These are phyloP conservation scores for Lampropteryx suffumata DNA, from an alignment of 2,888 invertebrate genomes.

Conservation along the genomic window DNA sequence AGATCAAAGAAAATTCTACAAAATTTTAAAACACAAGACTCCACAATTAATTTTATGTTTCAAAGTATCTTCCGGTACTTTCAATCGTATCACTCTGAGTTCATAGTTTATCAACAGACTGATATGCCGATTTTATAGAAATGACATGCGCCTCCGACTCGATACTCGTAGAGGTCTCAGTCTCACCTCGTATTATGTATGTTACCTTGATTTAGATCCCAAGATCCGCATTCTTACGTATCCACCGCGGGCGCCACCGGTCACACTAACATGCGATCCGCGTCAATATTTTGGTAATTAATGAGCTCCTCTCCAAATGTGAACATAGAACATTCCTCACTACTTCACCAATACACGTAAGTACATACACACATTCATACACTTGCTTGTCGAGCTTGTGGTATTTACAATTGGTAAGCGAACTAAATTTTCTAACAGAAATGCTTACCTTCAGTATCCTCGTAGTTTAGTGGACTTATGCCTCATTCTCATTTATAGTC, in stretches of 20 bases:
- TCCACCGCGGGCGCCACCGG: conserved; percentile 66
- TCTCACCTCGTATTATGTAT: conserved; percentile 48
- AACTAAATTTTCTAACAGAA: conserved; percentile 17
- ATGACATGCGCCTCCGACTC: conserved; percentile 41
- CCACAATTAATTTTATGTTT: not conserved
- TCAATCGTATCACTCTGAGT: not conserved
- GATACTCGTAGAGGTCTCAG: conserved; percentile 40
- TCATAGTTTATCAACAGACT: conserved; percentile 19
- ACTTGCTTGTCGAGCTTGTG: conserved; percentile 26
- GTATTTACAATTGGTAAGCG: too few species aligned
- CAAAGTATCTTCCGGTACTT: conserved; percentile 6
- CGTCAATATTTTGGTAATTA: conserved; percentile 79
- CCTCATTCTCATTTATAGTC: conserved; percentile 36
- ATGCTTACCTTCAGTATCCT: conserved; percentile 12
- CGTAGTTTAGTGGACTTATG: conserved; percentile 39
- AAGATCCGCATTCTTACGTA: conserved; percentile 80
- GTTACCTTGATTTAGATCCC: conserved; percentile 76
- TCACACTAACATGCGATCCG: conserved; percentile 53
- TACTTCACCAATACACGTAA: conserved; percentile 43
- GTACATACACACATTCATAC: conserved; percentile 21
- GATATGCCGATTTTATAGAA: conserved; percentile 37
- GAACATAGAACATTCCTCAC: conserved; percentile 49
- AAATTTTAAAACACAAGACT: not conserved
- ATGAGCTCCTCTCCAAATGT: conserved; percentile 56
- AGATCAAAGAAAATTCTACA: not conserved